These are phyloP conservation scores for Caenorhabditis sinica DNA, from an alignment of 2,888 invertebrate species.

Conservation along the genomic window DNA sequence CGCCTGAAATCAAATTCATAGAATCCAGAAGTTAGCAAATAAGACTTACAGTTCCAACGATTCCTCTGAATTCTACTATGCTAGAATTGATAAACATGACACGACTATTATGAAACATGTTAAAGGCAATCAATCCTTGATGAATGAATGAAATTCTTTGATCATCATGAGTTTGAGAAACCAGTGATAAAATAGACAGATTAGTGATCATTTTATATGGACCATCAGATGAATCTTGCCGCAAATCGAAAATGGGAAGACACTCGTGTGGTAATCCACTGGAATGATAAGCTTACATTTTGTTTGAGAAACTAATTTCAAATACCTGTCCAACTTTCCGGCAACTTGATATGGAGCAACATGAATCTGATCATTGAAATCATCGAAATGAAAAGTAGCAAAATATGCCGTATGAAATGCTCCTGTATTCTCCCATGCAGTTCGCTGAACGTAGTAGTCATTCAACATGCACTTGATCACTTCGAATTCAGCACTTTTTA, in stretches of 20 bases:
- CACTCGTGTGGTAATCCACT: background rate
- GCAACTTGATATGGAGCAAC: slow-evolving; percentile 7
- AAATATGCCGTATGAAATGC: slow-evolving; percentile 24
- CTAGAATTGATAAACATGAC: slow-evolving; percentile 21
- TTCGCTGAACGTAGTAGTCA: slow-evolving; percentile 25
- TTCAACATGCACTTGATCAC: slow-evolving; percentile 37
- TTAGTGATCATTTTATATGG: slow-evolving; percentile 6
- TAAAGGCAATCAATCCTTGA: slow-evolving; percentile 43
- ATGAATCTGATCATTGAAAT: slow-evolving; percentile 7
- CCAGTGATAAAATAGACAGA: slow-evolving; percentile 8
- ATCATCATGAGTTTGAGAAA: slow-evolving; percentile 5
- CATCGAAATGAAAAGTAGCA: background rate
- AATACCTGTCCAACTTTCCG: slow-evolving; percentile 37
- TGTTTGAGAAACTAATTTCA: background rate
- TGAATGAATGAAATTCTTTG: background rate
- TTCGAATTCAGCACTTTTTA: slow-evolving; percentile 30
- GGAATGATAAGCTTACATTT: background rate
- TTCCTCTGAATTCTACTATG: slow-evolving; percentile 27
- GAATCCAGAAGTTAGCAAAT: background rate
- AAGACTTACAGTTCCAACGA: slow-evolving; percentile 20
- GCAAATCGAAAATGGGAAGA: slow-evolving; percentile 42
- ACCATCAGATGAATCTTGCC: slow-evolving; percentile 8
- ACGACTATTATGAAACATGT: slow-evolving; percentile 33
- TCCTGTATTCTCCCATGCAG: slow-evolving; percentile 14
- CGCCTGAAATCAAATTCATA: slow-evolving; percentile 12